Conservation (phyloP, 2,113 vertebrate genomes). For the Salminus brasiliensis region DNA sequence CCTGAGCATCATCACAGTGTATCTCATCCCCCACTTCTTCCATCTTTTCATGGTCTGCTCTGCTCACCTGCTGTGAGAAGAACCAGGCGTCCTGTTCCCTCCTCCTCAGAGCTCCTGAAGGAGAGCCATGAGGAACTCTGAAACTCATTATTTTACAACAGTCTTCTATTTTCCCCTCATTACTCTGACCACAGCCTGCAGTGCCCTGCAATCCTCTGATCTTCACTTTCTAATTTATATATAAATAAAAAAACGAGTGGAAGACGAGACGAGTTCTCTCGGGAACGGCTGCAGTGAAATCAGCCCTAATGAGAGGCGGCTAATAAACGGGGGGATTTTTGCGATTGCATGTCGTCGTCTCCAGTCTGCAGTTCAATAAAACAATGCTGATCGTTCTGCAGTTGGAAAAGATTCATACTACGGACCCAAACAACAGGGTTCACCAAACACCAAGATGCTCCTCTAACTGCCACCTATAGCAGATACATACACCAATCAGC, state of each 20-base stretch:
- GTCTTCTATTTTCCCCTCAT: not conserved
- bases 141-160: constrained; percentile 4
- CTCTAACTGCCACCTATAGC: no score
- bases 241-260: not conserved
- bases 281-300: not conserved
- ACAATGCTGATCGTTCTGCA: not conserved
- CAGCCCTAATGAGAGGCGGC: not conserved
- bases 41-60: not conserved
- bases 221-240: no score
- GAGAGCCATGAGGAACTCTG: not conserved
- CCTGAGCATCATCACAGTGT: no score
- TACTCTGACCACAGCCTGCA: not conserved
- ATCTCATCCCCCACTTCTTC: not conserved
- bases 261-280: not conserved
- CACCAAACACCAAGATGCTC: no score
- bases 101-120: not conserved
- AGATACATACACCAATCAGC: no score
- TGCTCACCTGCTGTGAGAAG: not conserved
- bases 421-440: no score
- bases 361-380: not conserved
- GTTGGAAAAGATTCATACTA: not conserved
- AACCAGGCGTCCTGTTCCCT: not conserved
- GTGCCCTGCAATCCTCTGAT: not conserved
- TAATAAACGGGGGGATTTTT: not conserved
- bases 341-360: not conserved